phyloP scores from a whole-genome alignment of 2,797 vertebrate genomes.

The Diplodus sargus region DNA sequence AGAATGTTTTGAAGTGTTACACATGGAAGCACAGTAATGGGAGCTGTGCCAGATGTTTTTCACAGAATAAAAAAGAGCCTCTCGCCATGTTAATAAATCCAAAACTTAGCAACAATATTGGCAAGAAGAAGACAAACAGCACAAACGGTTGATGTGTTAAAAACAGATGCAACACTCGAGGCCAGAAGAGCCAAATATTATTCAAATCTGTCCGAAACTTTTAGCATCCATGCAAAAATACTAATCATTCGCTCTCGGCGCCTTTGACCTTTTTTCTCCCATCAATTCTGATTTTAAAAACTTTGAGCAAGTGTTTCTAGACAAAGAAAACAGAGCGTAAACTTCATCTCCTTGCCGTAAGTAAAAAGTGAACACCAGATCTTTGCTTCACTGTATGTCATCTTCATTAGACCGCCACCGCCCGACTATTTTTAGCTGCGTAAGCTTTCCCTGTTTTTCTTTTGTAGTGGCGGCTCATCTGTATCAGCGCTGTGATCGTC shows the following conservation, averaged over 20 bases:
- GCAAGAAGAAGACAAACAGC: too few species aligned
- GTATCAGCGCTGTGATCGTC: constrained; percentile 28
- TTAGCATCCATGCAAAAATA: background rate
- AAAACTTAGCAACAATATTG: background rate
- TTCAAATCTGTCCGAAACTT: background rate
- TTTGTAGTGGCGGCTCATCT: constrained; percentile 10
- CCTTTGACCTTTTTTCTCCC: background rate
- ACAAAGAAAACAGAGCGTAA: background rate
- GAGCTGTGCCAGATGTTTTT: background rate
- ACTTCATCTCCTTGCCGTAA: constrained; percentile 19
- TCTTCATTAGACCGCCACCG: constrained; percentile 18
- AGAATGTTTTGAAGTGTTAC: too few species aligned
- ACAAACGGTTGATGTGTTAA: background rate
- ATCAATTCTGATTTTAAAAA: background rate
- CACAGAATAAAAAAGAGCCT: background rate
- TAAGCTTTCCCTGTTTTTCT: background rate
- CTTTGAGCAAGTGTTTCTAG: background rate
- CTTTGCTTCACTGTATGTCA: background rate
- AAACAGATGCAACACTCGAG: background rate
- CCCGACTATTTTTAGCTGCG: constrained; percentile 36
- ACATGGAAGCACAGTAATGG: too few species aligned
- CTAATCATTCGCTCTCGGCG: background rate
- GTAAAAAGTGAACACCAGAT: constrained; percentile 8
- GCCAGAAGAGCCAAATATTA: background rate
- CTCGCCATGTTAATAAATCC: background rate